Evolutionary conservation across 2,888 invertebrate genomes (phyloP).

Genomic region (Nycteola revayana): DNA sequence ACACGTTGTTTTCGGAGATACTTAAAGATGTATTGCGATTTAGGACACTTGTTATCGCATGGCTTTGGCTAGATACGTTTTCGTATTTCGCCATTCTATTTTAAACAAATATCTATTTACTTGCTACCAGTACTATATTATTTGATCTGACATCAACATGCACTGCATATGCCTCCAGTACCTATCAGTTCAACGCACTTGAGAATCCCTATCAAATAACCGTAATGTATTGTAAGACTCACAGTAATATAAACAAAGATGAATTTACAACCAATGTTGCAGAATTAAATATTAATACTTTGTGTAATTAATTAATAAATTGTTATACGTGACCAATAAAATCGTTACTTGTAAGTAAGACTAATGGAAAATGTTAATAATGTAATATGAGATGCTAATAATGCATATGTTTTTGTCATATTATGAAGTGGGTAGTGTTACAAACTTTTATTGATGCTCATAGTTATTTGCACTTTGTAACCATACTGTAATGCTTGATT

Average conservation of each 20-base stretch:
- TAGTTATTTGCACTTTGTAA: too few species aligned
- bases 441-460: too few species aligned
- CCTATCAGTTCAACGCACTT: slow-evolving; percentile 29
- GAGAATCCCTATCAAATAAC: slow-evolving; percentile 11
- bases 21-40: too few species aligned
- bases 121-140: slow-evolving; percentile 32
- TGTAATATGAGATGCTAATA: not conserved
- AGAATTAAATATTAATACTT: slow-evolving; percentile 23
- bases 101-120: slow-evolving; percentile 3
- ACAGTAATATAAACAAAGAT: slow-evolving; percentile 3
- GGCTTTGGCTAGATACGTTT: too few species aligned
- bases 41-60: too few species aligned
- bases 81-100: too few species aligned
- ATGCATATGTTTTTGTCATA: too few species aligned
- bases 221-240: slow-evolving; percentile 5
- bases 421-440: too few species aligned
- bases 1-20: too few species aligned
- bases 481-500: too few species aligned
- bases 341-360: slow-evolving; percentile 20
- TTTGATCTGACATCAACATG: slow-evolving; percentile 41
- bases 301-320: slow-evolving; percentile 34
- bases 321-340: slow-evolving; percentile 25
- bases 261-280: not conserved
- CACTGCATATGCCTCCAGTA: slow-evolving; percentile 24
- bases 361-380: slow-evolving; percentile 13